phyloP scores from a whole-genome alignment of 2,113 vertebrate genomes.

The Australoheros scitulus region DNA sequence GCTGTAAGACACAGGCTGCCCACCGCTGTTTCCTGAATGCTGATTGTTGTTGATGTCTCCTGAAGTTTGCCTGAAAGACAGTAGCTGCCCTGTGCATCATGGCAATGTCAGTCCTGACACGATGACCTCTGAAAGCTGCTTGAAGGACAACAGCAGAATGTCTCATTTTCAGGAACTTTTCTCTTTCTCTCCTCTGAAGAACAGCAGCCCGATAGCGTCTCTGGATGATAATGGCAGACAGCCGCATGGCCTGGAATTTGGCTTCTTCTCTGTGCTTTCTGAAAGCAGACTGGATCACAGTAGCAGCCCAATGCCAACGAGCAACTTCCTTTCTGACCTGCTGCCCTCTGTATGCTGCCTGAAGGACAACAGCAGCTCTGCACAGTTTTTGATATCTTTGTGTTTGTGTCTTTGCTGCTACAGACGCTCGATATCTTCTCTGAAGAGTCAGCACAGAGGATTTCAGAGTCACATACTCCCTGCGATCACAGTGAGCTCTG shows the following conservation, averaged over 20 bases:
- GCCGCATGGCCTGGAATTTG: slow-evolving; percentile 78
- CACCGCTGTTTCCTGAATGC: slow-evolving; percentile 71
- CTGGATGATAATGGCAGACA: slow-evolving; percentile 83
- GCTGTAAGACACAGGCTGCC: slow-evolving; percentile 78
- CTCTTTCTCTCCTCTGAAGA: slow-evolving; percentile 62
- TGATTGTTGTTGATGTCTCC: slow-evolving; percentile 71
- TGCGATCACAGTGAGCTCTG: slow-evolving; percentile 66
- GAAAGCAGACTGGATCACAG: slow-evolving; percentile 75
- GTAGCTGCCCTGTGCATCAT: slow-evolving; percentile 68
- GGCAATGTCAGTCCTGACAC: slow-evolving; percentile 64
- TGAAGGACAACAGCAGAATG: slow-evolving; percentile 73
- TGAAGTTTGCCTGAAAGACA: slow-evolving; percentile 82
- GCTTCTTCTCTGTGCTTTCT: slow-evolving; percentile 74
- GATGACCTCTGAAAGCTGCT: slow-evolving; percentile 79
- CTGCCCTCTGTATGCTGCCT: slow-evolving; percentile 81
- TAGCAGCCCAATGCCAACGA: slow-evolving; percentile 77
- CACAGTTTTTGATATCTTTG: slow-evolving; percentile 71
- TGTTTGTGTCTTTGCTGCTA: slow-evolving; percentile 55
- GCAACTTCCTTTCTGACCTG: slow-evolving; percentile 72
- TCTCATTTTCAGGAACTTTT: slow-evolving; percentile 66
- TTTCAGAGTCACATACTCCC: slow-evolving; percentile 67
- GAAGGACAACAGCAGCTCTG: slow-evolving; percentile 71
- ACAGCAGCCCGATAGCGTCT: slow-evolving; percentile 72
- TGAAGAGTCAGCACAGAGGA: slow-evolving; percentile 77
- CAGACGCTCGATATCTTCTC: slow-evolving; percentile 70